Conservation (phyloP, 2,888 invertebrate species). For the Syritta pipiens region DNA sequence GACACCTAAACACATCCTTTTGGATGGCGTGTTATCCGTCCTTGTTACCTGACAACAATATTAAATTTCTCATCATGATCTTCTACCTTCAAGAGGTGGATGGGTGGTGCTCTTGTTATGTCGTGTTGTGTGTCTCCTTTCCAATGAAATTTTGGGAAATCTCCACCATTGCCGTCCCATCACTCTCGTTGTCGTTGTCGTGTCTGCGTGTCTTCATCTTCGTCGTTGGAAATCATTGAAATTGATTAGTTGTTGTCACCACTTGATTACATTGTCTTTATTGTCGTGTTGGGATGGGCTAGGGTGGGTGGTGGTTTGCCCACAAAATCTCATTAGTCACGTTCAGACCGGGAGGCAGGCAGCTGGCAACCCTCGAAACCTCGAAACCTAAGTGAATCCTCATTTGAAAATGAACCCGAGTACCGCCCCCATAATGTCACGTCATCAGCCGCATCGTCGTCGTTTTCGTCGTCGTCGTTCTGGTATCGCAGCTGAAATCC, state of each 20-base stretch:
- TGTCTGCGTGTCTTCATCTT: constrained; percentile 8
- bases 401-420: constrained; percentile 36
- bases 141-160: not conserved
- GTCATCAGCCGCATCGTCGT: not conserved
- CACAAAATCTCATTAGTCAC: constrained; percentile 61
- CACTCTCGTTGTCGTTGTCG: not conserved
- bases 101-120: not conserved
- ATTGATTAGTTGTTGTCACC: constrained; percentile 69
- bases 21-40: not conserved
- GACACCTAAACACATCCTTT: constrained; percentile 15
- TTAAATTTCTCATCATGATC: constrained; percentile 55
- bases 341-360: constrained; percentile 3
- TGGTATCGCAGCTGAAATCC: constrained; percentile 1
- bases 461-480: not conserved
- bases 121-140: not conserved
- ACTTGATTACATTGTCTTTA: constrained; percentile 65
- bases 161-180: not conserved
- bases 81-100: not conserved
- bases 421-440: too few species aligned
- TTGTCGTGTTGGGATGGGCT: constrained; percentile 7
- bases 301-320: not conserved
- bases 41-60: constrained; percentile 43
- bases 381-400: constrained; percentile 30
- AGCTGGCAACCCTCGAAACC: not conserved
- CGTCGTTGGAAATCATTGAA: constrained; percentile 41